Conservation (phyloP, 2,113 vertebrate species). For the Shinisaurus crocodilurus region DNA sequence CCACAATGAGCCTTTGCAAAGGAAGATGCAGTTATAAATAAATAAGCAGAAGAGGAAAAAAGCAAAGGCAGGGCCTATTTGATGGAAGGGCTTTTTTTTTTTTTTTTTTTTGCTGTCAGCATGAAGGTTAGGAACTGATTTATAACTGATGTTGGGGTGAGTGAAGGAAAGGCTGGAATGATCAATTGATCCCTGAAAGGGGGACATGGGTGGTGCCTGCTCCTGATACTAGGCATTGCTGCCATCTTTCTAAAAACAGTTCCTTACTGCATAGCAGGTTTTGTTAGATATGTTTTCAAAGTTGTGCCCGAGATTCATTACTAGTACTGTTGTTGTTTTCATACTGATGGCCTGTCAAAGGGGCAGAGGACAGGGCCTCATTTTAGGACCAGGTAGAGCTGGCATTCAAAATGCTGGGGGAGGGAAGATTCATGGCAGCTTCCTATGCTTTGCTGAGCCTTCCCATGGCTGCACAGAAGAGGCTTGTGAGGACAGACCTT, state of each 20-base stretch:
- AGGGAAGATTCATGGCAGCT: too few relatives aligned
- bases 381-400: too few relatives aligned
- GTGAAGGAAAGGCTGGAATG: conserved; percentile 19
- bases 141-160: conserved; percentile 53
- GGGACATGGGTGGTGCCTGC: neutral
- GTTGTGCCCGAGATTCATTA: neutral
- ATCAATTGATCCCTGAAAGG: neutral
- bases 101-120: conserved; percentile 43
- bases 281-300: conserved; percentile 13
- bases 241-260: neutral
- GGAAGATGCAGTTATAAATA: conserved; percentile 59
- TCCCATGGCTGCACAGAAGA: neutral
- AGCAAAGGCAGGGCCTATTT: conserved; percentile 43
- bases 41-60: conserved; percentile 44
- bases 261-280: neutral
- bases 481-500: neutral
- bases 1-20: conserved; percentile 61
- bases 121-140: conserved; percentile 51
- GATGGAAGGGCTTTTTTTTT: conserved; percentile 4
- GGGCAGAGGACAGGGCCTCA: too few relatives aligned
- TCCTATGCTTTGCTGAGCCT: too few relatives aligned
- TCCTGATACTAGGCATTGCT: neutral
- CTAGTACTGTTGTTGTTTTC: neutral
- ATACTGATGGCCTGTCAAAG: too few relatives aligned
- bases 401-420: too few relatives aligned